These are phyloP conservation scores for Bungarus multicinctus DNA, from an alignment of 2,113 vertebrate species.

Conservation along the genomic window DNA sequence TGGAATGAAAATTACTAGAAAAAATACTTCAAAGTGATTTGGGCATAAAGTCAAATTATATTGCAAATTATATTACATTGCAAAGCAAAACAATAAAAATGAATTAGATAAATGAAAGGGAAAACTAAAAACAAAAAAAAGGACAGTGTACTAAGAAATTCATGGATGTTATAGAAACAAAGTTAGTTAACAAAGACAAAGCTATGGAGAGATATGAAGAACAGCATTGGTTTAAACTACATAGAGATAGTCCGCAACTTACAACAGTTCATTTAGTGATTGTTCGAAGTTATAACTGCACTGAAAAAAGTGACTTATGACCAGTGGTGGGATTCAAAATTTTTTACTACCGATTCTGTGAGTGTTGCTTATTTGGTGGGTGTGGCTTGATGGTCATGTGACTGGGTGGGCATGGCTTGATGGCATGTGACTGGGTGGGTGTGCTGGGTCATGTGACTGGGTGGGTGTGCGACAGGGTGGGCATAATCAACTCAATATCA, in stretches of 20 bases:
- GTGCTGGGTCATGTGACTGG: too few relatives aligned
- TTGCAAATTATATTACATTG: too few relatives aligned
- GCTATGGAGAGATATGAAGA: not conserved
- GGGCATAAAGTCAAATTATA: not conserved
- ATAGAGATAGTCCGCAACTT: not conserved
- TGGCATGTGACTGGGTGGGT: too few relatives aligned
- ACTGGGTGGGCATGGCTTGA: too few relatives aligned
- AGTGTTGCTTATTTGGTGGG: too few relatives aligned
- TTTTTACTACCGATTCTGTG: too few relatives aligned
- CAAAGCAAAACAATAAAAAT: not conserved
- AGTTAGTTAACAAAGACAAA: not conserved
- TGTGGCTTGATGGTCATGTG: too few relatives aligned
- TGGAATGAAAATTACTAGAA: not conserved
- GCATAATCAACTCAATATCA: too few relatives aligned
- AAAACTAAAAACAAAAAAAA: not conserved
- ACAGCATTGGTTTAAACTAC: not conserved
- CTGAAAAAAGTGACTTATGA: not conserved
- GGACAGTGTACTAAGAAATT: not conserved
- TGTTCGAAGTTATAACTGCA: not conserved
- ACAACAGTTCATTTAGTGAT: not conserved
- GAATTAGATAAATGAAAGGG: not conserved
- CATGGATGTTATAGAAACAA: not conserved
- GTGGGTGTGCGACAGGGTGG: too few relatives aligned
- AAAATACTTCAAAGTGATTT: not conserved
- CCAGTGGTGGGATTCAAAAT: not conserved